These are phyloP conservation scores for Eptesicus fuscus DNA, from an alignment of 2,113 vertebrate genomes.

Conservation along the genomic window DNA sequence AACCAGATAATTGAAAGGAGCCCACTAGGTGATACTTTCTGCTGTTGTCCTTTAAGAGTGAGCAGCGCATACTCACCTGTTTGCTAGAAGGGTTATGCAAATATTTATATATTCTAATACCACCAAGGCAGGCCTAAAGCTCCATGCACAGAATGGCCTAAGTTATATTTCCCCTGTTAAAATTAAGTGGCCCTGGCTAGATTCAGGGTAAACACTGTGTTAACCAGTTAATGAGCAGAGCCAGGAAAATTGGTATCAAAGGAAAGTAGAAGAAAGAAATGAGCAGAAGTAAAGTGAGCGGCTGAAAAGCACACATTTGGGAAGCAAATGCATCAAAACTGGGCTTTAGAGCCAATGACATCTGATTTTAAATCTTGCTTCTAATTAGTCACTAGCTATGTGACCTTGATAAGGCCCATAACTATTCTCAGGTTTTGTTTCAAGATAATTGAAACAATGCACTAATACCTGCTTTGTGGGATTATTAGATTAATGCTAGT, in stretches of 20 bases:
- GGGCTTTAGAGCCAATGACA: background rate
- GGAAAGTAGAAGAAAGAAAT: background rate
- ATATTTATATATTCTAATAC: background rate
- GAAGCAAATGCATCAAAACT: background rate
- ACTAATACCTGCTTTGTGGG: background rate
- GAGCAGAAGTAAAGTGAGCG: background rate
- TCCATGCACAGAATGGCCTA: background rate
- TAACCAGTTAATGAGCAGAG: background rate
- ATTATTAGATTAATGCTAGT: background rate
- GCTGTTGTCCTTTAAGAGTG: background rate
- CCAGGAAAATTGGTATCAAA: background rate
- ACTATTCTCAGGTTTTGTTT: background rate
- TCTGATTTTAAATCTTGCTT: background rate
- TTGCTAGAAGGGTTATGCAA: background rate
- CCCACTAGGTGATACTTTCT: rapidly evolving
- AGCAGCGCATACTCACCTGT: background rate
- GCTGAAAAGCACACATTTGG: background rate
- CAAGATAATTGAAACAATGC: background rate
- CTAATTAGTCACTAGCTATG: background rate
- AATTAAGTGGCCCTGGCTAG: background rate
- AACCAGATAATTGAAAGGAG: background rate
- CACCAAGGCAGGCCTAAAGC: background rate
- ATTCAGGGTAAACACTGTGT: background rate
- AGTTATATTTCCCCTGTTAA: conserved; percentile 23
- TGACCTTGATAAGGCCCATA: background rate